phyloP scores from a whole-genome alignment of 30 jellyfish, hydroid and myxozoan genomes.

The Aurelia sp. region DNA sequence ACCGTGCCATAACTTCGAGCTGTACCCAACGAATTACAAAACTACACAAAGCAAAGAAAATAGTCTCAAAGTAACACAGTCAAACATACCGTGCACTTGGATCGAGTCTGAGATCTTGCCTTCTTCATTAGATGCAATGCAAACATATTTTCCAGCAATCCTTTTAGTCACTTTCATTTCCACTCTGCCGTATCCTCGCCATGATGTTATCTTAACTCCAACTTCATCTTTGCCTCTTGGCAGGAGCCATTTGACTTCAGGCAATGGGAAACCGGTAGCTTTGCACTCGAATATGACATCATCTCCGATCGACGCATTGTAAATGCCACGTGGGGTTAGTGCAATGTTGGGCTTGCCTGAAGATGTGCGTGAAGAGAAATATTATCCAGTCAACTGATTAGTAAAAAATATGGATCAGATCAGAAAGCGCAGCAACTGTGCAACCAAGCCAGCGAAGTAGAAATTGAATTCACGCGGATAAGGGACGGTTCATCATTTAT shows the following conservation, averaged over 20 bases:
- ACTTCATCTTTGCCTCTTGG: background rate
- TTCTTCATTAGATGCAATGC: conserved; percentile 86
- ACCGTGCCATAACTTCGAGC: too few species aligned
- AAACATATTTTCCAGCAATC: conserved; percentile 75
- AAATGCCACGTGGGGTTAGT: conserved; percentile 66
- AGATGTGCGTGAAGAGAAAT: background rate
- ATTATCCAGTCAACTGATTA: too few species aligned
- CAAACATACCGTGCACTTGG: conserved; percentile 10
- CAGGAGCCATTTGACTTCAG: conserved; percentile 76
- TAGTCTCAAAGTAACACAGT: background rate
- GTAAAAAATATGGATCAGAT: too few species aligned
- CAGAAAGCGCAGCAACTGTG: too few species aligned
- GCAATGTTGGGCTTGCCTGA: conserved; percentile 76
- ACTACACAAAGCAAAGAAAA: too few species aligned
- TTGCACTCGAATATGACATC: conserved; percentile 70
- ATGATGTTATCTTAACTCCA: conserved; percentile 19
- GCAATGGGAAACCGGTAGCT: conserved; percentile 87
- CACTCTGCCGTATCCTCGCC: conserved; percentile 62
- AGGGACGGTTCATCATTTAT: too few species aligned
- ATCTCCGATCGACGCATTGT: conserved; percentile 59
- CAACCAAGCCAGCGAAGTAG: too few species aligned
- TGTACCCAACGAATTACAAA: too few species aligned
- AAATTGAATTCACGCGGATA: too few species aligned
- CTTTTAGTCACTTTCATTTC: conserved; percentile 48
- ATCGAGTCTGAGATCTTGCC: conserved; percentile 75